A percentile compares a stretch with the other conserved stretches of the same genome.
phyloP scores from a whole-genome alignment of 2,113 vertebrate genomes.

The Prunella himalayana region DNA sequence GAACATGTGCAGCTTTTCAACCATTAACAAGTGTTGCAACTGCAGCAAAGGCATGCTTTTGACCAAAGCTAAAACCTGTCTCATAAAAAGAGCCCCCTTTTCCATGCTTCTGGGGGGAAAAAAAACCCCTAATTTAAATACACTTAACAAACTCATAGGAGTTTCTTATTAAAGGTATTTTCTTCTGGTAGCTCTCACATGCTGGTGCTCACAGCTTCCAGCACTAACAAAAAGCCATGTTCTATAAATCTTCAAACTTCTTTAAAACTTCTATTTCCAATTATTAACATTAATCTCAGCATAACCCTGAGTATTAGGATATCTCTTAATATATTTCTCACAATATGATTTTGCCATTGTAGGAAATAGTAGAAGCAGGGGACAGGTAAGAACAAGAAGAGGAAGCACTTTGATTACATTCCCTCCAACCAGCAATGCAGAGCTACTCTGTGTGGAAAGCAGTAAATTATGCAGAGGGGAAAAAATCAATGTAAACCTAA shows the following conservation, averaged over 20 bases:
- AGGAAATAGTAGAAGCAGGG: not conserved
- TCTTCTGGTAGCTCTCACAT: not conserved
- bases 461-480: not conserved
- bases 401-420: not conserved
- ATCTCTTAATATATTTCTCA: not conserved
- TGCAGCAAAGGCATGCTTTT: not conserved
- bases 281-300: not conserved
- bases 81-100: not conserved
- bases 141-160: not conserved
- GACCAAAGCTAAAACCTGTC: not conserved
- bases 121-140: not conserved
- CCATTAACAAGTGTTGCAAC: not conserved
- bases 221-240: not conserved
- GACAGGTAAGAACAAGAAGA: not conserved
- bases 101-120: fast-evolving
- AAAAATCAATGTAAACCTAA: not conserved
- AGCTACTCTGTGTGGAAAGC: not conserved
- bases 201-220: not conserved
- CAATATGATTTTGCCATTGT: not conserved
- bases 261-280: not conserved
- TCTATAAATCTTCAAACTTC: not conserved
- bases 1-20: not conserved
- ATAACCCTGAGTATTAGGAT: not conserved
- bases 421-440: not conserved
- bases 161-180: not conserved